Evolutionary conservation across 2,888 invertebrate genomes (phyloP), one percentile per base, ranked within the genome.

Genomic region (Euplagia quadripunctaria): DNA sequence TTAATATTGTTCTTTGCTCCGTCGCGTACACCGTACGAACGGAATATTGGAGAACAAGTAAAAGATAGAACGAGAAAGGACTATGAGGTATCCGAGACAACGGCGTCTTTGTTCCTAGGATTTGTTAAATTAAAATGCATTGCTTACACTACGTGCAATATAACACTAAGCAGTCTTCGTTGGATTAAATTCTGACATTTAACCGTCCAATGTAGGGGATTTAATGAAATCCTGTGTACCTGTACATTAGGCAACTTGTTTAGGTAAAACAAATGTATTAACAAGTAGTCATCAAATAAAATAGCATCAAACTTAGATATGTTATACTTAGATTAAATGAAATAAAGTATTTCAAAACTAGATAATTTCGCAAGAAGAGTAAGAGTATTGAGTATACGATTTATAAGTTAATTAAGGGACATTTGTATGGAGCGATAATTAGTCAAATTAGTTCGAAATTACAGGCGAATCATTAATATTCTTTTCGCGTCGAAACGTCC

Each of bases 161-260:
- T 84, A 83, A 77, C 73, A 77, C 79, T 79, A 79, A 79, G 74
- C 75, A 77, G 79, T 64, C 70, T 79, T 83, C 76, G 73, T 76
- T 73, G 83, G 85, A 89, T 88, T 89, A 86, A 80, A 78, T 76
- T 80, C 72, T 84, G 85, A 85, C 81, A 78, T 79, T 81, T 78
- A 81, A 81, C 81, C 74, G 76, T 76, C 51, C 11, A n/a, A 67
- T 63, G 42, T 20, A 9, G 42, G 8, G 11, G 3, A 58, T 16
- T 12, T 16, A 64, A 43, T 17, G n/a, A 8, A 31, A 31, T 31
- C 31, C 31, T 46, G 43, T 46, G 4, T 6, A 46, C 43, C 43
- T 46, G 6, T 8, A 4, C 4, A 1, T 46, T 0, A 8, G 6
- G 43, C 43, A 46, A 8, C 43, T 46, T 46, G 43, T 46, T 46